Evolutionary conservation across 2,113 vertebrate genomes (phyloP).

Genomic region (Nothoprocta pentlandii): DNA sequence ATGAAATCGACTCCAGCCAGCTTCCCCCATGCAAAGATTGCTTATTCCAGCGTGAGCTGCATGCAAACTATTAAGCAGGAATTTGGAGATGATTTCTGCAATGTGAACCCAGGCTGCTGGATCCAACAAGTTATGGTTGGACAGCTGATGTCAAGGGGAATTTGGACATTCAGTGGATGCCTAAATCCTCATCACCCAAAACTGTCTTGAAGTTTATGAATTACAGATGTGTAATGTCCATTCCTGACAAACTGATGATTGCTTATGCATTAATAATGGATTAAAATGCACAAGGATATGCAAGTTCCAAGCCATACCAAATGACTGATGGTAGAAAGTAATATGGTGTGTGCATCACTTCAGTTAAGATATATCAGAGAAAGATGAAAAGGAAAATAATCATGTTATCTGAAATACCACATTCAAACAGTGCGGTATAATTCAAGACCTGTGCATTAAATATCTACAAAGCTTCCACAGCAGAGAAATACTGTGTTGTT

Average conservation of each 20-base stretch:
- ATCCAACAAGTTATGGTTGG: constrained; percentile 61
- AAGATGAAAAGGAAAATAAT: background rate
- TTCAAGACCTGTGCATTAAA: background rate
- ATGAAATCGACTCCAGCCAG: constrained; percentile 64
- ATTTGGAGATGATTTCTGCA: constrained; percentile 62
- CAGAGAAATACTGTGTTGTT: background rate
- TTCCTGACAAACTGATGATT: constrained; percentile 45
- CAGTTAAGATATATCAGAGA: background rate
- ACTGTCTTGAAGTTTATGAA: constrained; percentile 49
- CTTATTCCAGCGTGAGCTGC: constrained; percentile 68
- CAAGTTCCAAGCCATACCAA: constrained; percentile 6
- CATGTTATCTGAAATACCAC: background rate
- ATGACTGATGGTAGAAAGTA: background rate
- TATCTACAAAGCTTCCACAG: background rate
- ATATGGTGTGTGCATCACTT: background rate
- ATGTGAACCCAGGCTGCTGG: constrained; percentile 49
- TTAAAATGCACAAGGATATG: constrained; percentile 35
- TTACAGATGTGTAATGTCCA: constrained; percentile 56
- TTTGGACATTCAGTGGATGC: constrained; percentile 58
- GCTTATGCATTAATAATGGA: constrained; percentile 32
- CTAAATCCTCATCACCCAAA: constrained; percentile 63
- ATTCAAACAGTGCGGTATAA: background rate
- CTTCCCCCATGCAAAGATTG: constrained; percentile 65
- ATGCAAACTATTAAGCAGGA: constrained; percentile 55
- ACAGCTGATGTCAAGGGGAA: constrained; percentile 62